Conservation (phyloP, 2,797 vertebrate species). For the Danio albolineatus region DNA sequence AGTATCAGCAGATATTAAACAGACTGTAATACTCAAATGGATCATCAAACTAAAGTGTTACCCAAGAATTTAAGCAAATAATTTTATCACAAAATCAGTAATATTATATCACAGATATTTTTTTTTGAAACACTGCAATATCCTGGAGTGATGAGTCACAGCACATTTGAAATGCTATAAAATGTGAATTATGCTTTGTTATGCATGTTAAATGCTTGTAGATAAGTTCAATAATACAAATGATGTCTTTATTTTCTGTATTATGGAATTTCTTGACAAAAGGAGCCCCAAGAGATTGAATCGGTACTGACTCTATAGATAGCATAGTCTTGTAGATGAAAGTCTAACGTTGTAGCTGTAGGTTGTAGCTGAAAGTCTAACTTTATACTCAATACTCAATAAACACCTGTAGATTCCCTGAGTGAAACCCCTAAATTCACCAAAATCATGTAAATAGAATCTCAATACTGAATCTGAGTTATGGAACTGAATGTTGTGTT, state of each 20-base stretch:
- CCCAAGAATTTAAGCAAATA: too few relatives aligned
- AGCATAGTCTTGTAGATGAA: slow-evolving; percentile 10
- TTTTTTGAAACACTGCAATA: too few relatives aligned
- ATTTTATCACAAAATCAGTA: too few relatives aligned
- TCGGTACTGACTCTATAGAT: slow-evolving; percentile 71
- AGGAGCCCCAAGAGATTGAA: slow-evolving; percentile 79
- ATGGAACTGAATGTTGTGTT: slow-evolving; percentile 25
- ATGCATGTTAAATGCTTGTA: too few relatives aligned
- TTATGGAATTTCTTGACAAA: slow-evolving; percentile 61
- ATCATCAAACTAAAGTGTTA: too few relatives aligned
- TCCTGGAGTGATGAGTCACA: too few relatives aligned
- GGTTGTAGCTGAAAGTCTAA: neutral
- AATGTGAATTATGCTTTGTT: too few relatives aligned
- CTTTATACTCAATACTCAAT: slow-evolving; percentile 2
- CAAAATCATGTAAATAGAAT: neutral
- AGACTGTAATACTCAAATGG: too few relatives aligned
- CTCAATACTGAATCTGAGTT: slow-evolving; percentile 10
- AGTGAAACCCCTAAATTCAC: slow-evolving; percentile 6
- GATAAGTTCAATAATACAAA: slow-evolving; percentile 4
- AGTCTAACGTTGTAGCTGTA: neutral
- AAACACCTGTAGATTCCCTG: slow-evolving; percentile 30
- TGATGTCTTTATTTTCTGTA: slow-evolving; percentile 60
- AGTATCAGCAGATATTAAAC: too few relatives aligned
- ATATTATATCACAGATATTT: too few relatives aligned
- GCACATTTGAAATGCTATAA: too few relatives aligned